Conservation (phyloP, 2,113 vertebrate genomes). For the Chamaetylas fuelleborni region DNA sequence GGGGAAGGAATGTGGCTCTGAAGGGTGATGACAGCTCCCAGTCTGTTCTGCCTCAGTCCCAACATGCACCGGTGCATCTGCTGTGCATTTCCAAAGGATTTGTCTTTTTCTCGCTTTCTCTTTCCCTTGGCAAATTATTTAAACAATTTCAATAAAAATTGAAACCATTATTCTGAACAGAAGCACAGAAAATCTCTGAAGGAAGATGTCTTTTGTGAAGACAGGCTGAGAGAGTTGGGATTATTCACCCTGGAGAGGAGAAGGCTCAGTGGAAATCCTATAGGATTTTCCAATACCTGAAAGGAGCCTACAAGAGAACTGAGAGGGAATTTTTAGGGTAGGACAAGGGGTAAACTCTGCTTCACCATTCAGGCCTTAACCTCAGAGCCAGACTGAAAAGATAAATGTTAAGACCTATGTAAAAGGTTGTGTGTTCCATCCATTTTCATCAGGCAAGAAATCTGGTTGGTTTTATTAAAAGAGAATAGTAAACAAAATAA, state of each 20-base stretch:
- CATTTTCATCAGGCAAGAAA: not conserved
- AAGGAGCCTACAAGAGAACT: not conserved
- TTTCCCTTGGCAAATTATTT: not conserved
- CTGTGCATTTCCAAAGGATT: not conserved
- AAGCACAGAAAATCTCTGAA: not conserved
- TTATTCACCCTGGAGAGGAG: not conserved
- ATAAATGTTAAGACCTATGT: not conserved
- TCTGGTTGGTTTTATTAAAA: not conserved
- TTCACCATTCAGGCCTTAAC: not conserved
- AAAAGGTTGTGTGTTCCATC: not conserved
- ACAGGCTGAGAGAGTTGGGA: not conserved
- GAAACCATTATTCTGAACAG: not conserved
- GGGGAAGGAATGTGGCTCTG: conserved; percentile 5
- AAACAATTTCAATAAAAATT: not conserved
- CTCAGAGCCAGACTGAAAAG: not conserved
- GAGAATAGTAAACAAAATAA: not conserved
- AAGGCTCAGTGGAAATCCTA: not conserved
- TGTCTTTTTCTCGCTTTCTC: not conserved
- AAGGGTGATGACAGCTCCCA: conserved; percentile 34
- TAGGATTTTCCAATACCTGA: not conserved
- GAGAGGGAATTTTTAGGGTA: not conserved
- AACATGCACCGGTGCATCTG: not conserved
- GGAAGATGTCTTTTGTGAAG: not conserved
- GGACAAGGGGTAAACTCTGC: not conserved
- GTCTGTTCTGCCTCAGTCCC: not conserved